phyloP scores from a whole-genome alignment of 2,113 vertebrate species.

The Bubo bubo region DNA sequence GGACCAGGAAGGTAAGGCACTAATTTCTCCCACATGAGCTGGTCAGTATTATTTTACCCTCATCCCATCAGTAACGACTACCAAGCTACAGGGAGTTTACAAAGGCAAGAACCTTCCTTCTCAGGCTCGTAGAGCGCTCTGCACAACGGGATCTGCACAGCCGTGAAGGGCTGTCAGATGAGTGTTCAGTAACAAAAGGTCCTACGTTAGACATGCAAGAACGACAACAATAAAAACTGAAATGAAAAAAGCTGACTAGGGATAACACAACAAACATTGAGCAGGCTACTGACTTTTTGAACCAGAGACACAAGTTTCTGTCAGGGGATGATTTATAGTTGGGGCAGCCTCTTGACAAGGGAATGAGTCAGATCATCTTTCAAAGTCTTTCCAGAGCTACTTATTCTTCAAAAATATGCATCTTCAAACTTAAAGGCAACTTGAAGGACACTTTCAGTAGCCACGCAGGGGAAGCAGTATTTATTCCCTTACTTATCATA shows the following conservation, averaged over 20 bases:
- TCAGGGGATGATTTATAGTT: not conserved
- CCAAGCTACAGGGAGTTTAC: not conserved
- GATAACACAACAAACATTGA: not conserved
- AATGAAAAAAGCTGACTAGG: not conserved
- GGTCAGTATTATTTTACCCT: not conserved
- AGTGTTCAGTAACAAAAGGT: not conserved
- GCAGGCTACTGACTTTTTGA: not conserved
- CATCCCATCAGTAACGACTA: not conserved
- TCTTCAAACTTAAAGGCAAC: not conserved
- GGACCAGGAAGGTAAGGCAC: not conserved
- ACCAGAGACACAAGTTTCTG: not conserved
- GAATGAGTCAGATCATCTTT: not conserved
- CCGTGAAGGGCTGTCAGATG: not conserved
- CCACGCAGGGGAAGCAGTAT: not conserved
- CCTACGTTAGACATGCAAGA: not conserved
- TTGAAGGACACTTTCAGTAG: not conserved
- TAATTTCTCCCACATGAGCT: not conserved
- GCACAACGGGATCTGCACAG: not conserved
- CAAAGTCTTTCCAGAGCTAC: not conserved
- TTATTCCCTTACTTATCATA: not conserved
- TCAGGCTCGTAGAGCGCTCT: rapidly evolving
- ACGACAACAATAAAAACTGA: not conserved
- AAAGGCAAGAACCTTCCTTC: not conserved
- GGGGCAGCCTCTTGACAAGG: not conserved
- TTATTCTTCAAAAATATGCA: not conserved